Conservation (phyloP, 2,797 vertebrate species). For the Stomatorhinus walkeri region DNA sequence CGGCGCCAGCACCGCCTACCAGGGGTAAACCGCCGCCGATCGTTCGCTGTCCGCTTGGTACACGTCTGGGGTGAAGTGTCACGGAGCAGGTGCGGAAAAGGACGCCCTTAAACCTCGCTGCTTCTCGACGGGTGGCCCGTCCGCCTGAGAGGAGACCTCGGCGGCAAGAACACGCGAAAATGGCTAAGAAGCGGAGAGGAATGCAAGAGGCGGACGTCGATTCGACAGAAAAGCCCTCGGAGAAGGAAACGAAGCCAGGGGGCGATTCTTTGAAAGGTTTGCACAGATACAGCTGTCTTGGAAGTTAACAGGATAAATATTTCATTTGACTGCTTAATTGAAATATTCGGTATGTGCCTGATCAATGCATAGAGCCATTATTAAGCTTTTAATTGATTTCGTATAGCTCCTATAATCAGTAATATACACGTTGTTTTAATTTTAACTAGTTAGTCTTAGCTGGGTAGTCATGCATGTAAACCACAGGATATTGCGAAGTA, state of each 20-base stretch:
- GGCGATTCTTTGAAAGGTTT: constrained; percentile 50
- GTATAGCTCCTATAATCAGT: not conserved
- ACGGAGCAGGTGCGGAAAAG: not conserved
- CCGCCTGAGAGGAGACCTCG: not conserved
- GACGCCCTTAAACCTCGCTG: not conserved
- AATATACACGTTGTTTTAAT: not conserved
- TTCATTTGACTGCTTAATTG: not conserved
- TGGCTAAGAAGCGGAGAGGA: constrained; percentile 64
- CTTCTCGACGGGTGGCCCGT: not conserved
- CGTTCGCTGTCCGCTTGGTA: not conserved
- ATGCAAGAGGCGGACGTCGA: constrained; percentile 42
- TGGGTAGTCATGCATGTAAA: not conserved
- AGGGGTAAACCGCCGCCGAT: not conserved
- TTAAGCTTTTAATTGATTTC: not conserved
- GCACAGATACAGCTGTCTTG: not conserved
- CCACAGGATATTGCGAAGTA: not conserved
- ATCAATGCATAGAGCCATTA: not conserved
- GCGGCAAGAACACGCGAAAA: constrained; percentile 27
- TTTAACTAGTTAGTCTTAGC: not conserved
- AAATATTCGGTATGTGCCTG: not conserved
- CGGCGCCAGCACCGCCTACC: not conserved
- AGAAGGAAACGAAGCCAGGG: constrained; percentile 45
- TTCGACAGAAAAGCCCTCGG: constrained; percentile 25
- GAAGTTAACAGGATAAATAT: not conserved
- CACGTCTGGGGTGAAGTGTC: not conserved